Conservation (phyloP, 2,797 vertebrate species). For the Phrynocephalus guinanensis region DNA sequence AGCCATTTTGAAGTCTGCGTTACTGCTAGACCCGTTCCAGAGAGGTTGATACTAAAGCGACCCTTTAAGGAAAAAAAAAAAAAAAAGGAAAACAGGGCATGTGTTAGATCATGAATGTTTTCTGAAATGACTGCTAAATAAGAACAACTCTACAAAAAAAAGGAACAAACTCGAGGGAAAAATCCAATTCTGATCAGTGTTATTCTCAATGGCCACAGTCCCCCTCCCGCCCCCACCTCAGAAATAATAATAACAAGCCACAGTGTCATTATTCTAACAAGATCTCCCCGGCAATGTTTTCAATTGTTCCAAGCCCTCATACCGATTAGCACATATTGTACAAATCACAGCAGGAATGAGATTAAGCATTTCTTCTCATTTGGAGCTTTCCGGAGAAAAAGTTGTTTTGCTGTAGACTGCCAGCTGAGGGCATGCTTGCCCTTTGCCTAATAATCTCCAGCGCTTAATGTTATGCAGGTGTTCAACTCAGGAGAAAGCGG, state of each 20-base stretch:
- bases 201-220: slow-evolving; percentile 24
- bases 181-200: neutral
- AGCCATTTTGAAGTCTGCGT: slow-evolving; percentile 86
- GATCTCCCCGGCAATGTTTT: slow-evolving; percentile 40
- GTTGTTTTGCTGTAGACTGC: neutral
- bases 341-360: slow-evolving; percentile 50
- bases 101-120: slow-evolving; percentile 19
- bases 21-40: slow-evolving; percentile 90
- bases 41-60: slow-evolving; percentile 91
- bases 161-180: neutral
- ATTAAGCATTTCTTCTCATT: slow-evolving; percentile 33
- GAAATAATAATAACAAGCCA: slow-evolving; percentile 39
- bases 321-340: slow-evolving; percentile 7
- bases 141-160: neutral
- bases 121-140: fast-evolving
- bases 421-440: slow-evolving; percentile 74
- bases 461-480: slow-evolving; percentile 8
- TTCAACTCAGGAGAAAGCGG: neutral
- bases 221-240: slow-evolving; percentile 9
- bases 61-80: slow-evolving; percentile 80
- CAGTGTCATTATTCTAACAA: slow-evolving; percentile 52
- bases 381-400: slow-evolving; percentile 42
- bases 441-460: slow-evolving; percentile 34
- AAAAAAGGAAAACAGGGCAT: slow-evolving; percentile 21
- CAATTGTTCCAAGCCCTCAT: slow-evolving; percentile 33